phyloP scores from a whole-genome alignment of 2,888 invertebrate genomes.

The Pyrocoelia pectoralis region DNA sequence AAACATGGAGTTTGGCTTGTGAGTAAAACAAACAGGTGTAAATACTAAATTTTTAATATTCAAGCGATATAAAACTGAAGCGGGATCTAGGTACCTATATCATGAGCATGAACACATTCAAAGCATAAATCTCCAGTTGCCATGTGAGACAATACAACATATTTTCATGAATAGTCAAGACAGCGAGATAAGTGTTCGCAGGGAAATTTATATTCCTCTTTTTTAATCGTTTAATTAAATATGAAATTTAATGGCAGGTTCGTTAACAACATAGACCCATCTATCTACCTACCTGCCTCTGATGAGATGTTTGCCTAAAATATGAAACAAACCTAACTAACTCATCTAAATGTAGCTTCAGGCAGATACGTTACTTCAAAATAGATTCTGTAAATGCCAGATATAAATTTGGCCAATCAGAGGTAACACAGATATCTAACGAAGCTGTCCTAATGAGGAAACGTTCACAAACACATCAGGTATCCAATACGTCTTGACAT shows the following conservation, averaged over 20 bases:
- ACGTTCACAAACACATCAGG: slow-evolving; percentile 32
- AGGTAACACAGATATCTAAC: slow-evolving; percentile 30
- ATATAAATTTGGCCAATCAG: slow-evolving; percentile 38
- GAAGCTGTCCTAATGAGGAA: slow-evolving; percentile 30
- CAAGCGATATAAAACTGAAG: too few relatives aligned
- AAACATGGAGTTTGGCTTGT: too few relatives aligned
- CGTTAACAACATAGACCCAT: slow-evolving; percentile 23
- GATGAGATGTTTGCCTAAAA: slow-evolving; percentile 37
- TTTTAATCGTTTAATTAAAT: slow-evolving; percentile 15
- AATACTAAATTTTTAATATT: too few relatives aligned
- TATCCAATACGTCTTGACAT: slow-evolving; percentile 22
- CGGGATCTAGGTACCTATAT: too few relatives aligned
- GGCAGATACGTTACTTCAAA: slow-evolving; percentile 29
- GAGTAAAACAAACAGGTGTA: too few relatives aligned
- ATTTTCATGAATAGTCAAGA: too few relatives aligned
- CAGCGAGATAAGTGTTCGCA: too few relatives aligned
- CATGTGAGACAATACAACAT: too few relatives aligned
- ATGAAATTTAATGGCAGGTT: slow-evolving; percentile 26
- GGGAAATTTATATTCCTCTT: too few relatives aligned
- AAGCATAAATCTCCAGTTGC: too few relatives aligned
- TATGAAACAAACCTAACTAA: slow-evolving; percentile 38
- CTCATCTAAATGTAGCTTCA: slow-evolving; percentile 35
- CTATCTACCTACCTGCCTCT: slow-evolving; percentile 18
- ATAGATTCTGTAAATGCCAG: slow-evolving; percentile 35
- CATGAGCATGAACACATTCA: too few relatives aligned